A percentile compares a stretch with the other conserved stretches of the same genome.
These are phyloP conservation scores for Onychomys arenicola DNA, from an alignment of 2,797 vertebrate genomes.

Conservation along the genomic window DNA sequence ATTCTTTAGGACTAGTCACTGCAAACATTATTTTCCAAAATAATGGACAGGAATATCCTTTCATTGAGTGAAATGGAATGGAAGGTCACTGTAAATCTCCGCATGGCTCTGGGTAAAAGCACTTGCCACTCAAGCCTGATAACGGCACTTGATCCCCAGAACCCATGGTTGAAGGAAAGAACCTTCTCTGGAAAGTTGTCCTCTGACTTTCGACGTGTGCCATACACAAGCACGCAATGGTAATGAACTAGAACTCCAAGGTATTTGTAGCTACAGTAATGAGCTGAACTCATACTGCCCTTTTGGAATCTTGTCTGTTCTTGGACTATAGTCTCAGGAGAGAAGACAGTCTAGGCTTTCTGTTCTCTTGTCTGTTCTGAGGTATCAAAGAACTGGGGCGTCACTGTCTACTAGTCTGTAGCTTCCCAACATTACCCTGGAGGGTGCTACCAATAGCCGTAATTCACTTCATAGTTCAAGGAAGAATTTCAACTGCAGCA, in stretches of 20 bases:
- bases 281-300: not conserved
- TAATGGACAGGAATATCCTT: slow-evolving; percentile 34
- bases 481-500: not conserved
- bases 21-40: slow-evolving; percentile 55
- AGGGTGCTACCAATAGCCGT: not conserved
- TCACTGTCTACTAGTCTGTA: not conserved
- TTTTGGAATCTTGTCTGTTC: slow-evolving; percentile 19
- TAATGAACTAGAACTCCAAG: not conserved
- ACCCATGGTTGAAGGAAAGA: not conserved
- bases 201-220: not conserved
- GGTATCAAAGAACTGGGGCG: not conserved
- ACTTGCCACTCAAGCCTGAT: not conserved
- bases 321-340: not conserved
- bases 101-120: not conserved
- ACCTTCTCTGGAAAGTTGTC: not conserved
- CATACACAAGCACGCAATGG: not conserved
- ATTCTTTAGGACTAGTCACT: slow-evolving; percentile 61
- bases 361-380: not conserved
- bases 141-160: not conserved
- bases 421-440: not conserved
- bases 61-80: not conserved
- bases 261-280: not conserved
- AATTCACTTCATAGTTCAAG: not conserved
- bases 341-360: not conserved
- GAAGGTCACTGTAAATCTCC: not conserved